These are phyloP conservation scores for Yponomeuta evonymella DNA, from an alignment of 2,888 invertebrate species.

Conservation along the genomic window DNA sequence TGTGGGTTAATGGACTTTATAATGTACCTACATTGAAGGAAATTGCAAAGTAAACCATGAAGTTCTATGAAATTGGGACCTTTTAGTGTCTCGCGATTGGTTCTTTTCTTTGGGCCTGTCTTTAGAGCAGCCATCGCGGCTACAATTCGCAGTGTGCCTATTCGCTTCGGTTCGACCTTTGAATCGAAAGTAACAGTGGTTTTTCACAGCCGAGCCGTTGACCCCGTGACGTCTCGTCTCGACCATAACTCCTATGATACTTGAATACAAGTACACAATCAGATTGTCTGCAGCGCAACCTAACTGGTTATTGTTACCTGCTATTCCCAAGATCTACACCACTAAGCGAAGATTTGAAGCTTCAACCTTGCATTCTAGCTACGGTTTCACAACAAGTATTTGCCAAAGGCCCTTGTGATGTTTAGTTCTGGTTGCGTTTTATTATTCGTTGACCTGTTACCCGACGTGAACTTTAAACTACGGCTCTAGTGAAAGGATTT, in stretches of 20 bases:
- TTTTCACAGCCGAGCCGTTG: slow-evolving; percentile 55
- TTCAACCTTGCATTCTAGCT: slow-evolving; percentile 9
- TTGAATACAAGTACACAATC: neutral
- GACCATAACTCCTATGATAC: neutral
- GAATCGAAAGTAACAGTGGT: slow-evolving; percentile 54
- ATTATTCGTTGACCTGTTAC: slow-evolving; percentile 4
- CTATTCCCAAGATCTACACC: neutral
- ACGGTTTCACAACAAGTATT: slow-evolving; percentile 10
- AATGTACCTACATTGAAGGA: too few relatives aligned
- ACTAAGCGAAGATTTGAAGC: slow-evolving; percentile 2
- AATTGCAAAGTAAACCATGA: too few relatives aligned
- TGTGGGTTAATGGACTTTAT: too few relatives aligned
- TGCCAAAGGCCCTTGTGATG: slow-evolving; percentile 5
- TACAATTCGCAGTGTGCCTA: neutral
- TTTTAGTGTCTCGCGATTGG: neutral
- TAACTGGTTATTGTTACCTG: neutral
- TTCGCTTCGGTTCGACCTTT: neutral
- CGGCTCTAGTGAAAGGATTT: slow-evolving; percentile 11
- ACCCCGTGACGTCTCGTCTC: slow-evolving; percentile 34
- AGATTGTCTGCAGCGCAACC: neutral
- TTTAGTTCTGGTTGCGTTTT: slow-evolving; percentile 7
- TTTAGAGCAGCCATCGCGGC: neutral
- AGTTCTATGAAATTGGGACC: too few relatives aligned
- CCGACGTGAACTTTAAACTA: slow-evolving; percentile 12
- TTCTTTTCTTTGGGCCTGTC: neutral